phyloP scores from a whole-genome alignment of 2,113 vertebrate species.

The Taurulus bubalis region DNA sequence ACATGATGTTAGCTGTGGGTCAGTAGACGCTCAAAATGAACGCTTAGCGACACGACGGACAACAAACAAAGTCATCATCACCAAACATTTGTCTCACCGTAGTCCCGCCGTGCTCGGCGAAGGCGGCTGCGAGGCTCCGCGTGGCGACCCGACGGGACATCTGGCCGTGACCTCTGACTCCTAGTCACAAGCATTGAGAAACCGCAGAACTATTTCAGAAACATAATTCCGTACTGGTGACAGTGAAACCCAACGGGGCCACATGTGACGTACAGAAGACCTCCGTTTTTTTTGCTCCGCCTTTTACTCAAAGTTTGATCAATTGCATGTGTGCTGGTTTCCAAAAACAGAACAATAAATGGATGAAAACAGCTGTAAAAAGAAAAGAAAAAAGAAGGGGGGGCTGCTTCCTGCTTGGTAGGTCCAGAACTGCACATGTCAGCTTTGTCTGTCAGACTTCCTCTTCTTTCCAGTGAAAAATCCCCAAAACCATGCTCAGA shows the following conservation, averaged over 20 bases:
- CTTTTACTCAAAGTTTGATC: constrained; percentile 25
- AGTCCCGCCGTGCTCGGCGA: constrained; percentile 35
- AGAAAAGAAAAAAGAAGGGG: not conserved
- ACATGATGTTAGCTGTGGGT: not conserved
- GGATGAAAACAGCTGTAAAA: constrained; percentile 26
- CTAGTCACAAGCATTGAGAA: constrained; percentile 48
- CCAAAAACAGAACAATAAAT: constrained; percentile 41
- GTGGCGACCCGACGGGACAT: constrained; percentile 12
- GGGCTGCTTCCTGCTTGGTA: constrained; percentile 43
- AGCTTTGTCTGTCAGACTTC: constrained; percentile 59
- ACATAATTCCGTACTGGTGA: not conserved
- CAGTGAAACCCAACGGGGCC: constrained; percentile 7
- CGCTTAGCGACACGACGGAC: not conserved
- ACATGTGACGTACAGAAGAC: not conserved
- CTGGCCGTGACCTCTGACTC: constrained; percentile 34
- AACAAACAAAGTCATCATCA: not conserved
- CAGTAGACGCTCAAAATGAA: not conserved
- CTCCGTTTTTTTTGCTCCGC: not conserved
- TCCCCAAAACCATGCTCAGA: constrained; percentile 45
- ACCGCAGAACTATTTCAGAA: not conserved
- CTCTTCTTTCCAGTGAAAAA: constrained; percentile 53
- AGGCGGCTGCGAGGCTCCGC: constrained; percentile 42
- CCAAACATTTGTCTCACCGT: constrained; percentile 57
- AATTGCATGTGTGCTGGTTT: constrained; percentile 29
- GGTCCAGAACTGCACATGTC: constrained; percentile 29